phyloP scores from a whole-genome alignment of 2,797 vertebrate species.

The Intellagama lesueurii region DNA sequence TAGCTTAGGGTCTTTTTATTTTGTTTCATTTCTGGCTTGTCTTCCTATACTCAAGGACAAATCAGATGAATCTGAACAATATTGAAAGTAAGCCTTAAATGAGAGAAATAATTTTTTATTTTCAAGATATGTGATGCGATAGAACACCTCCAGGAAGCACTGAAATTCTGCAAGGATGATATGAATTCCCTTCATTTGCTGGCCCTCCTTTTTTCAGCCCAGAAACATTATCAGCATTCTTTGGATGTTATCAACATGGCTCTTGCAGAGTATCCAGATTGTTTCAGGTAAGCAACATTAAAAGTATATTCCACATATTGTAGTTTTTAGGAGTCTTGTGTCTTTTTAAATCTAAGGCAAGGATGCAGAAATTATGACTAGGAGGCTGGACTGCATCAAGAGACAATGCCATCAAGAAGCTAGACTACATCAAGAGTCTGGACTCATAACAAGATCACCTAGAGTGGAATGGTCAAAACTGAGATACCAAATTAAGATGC shows the following conservation, averaged over 20 bases:
- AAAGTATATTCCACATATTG: background rate
- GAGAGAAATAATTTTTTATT: conserved; percentile 33
- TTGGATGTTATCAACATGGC: conserved; percentile 90
- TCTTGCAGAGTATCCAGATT: conserved; percentile 90
- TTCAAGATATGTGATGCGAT: conserved; percentile 91
- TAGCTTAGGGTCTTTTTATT: background rate
- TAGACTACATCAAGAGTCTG: too few species aligned
- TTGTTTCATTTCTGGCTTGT: background rate
- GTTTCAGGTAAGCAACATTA: conserved; percentile 87
- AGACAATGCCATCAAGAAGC: too few species aligned
- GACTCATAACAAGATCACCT: too few species aligned
- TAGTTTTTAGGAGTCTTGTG: background rate
- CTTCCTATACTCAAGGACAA: background rate
- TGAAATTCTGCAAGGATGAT: conserved; percentile 87
- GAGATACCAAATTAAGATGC: too few species aligned
- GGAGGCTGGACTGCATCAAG: background rate
- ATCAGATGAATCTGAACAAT: background rate
- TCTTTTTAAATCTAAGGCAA: background rate
- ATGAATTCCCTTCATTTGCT: conserved; percentile 92
- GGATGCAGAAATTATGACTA: background rate
- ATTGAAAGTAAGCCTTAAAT: background rate
- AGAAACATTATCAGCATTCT: conserved; percentile 93
- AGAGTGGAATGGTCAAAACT: too few species aligned
- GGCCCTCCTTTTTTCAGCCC: conserved; percentile 93
- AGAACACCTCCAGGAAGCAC: conserved; percentile 87